Conservation (phyloP, 2,113 vertebrate species). For the Ammodytes dubius region DNA sequence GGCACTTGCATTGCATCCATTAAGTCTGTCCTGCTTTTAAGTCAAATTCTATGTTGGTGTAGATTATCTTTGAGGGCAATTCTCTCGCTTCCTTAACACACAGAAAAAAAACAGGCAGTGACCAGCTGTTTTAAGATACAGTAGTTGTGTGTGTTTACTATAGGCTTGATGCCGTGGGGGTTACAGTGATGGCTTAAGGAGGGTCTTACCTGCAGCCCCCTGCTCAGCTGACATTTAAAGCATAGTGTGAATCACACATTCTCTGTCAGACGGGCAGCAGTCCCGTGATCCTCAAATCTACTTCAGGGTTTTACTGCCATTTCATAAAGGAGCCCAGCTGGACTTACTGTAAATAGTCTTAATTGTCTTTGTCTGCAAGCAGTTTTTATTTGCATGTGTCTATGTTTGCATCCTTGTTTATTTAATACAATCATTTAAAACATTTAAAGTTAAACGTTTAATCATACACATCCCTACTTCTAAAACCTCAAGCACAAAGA, state of each 20-base stretch:
- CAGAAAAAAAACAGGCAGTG: slow-evolving; percentile 11
- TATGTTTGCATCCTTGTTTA: slow-evolving; percentile 9
- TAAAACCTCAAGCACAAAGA: slow-evolving; percentile 6
- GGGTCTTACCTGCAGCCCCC: slow-evolving; percentile 18
- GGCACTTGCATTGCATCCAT: slow-evolving; percentile 60
- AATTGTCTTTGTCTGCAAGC: slow-evolving; percentile 17
- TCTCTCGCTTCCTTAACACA: slow-evolving; percentile 20
- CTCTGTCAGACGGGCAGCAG: slow-evolving; percentile 56
- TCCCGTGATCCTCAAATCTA: slow-evolving; percentile 33
- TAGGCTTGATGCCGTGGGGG: background rate
- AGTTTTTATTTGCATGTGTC: background rate
- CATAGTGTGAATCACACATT: slow-evolving; percentile 47
- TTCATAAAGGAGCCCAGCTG: slow-evolving; percentile 50
- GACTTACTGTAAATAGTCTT: slow-evolving; percentile 9
- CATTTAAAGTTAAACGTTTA: too few relatives aligned
- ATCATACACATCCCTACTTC: background rate
- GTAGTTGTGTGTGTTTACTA: slow-evolving; percentile 30
- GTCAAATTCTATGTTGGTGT: slow-evolving; percentile 17
- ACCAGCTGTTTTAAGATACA: slow-evolving; percentile 18
- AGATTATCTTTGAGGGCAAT: slow-evolving; percentile 43
- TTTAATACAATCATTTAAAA: too few relatives aligned
- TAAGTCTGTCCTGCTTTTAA: slow-evolving; percentile 64
- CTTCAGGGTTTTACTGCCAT: slow-evolving; percentile 37
- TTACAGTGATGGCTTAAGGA: slow-evolving; percentile 15
- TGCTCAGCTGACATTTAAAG: slow-evolving; percentile 58